Conservation (phyloP, 2,888 invertebrate species). For the Idaea aversata region DNA sequence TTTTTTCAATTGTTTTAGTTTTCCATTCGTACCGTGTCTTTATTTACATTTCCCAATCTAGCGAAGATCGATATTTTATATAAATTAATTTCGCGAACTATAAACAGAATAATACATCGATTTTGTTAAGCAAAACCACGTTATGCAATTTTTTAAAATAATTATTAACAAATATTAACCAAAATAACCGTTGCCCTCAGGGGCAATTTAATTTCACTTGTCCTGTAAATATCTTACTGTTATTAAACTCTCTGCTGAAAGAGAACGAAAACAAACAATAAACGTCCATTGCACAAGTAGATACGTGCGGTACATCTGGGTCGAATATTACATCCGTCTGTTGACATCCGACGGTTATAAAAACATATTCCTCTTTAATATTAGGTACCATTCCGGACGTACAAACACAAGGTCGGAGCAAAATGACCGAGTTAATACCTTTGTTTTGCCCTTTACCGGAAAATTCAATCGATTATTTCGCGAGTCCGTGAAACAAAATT, state of each 20-base stretch:
- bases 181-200: background rate
- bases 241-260: background rate
- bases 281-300: conserved; percentile 11
- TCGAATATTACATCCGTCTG: conserved; percentile 25
- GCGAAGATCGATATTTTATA: no score
- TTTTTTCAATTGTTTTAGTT: no score
- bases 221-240: background rate
- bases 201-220: background rate
- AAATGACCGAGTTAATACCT: conserved; percentile 17
- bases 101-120: no score
- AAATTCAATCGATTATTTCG: conserved; percentile 2
- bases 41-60: no score
- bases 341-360: conserved; percentile 25
- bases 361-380: conserved; percentile 30
- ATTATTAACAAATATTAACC: background rate
- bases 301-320: conserved; percentile 19
- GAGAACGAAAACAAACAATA: conserved; percentile 21
- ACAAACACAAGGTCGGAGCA: conserved; percentile 22
- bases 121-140: no score
- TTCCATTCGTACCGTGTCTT: no score
- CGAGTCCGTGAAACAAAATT: background rate
- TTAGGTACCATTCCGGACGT: conserved; percentile 19
- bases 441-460: conserved; percentile 12
- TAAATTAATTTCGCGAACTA: no score
- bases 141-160: no score